phyloP scores from a whole-genome alignment of 2,113 vertebrate species.

The Paramisgurnus dabryanus region DNA sequence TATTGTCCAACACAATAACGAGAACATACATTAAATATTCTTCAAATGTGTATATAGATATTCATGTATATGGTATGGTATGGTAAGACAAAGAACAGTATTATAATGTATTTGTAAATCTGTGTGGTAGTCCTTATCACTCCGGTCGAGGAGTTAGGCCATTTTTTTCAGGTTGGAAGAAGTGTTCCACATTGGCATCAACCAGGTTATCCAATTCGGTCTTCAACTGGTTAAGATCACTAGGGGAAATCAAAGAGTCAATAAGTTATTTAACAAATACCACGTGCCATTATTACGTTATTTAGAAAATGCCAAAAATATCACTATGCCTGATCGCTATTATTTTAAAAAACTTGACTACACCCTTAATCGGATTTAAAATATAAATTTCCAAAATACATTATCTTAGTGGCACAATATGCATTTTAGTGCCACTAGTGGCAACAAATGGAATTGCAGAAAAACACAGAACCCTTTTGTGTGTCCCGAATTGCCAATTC shows the following conservation, averaged over 20 bases:
- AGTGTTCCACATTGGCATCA: constrained; percentile 85
- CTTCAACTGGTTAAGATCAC: constrained; percentile 84
- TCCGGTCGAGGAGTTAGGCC: constrained; percentile 83
- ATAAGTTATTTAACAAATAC: background rate
- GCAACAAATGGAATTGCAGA: background rate
- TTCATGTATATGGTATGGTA: background rate
- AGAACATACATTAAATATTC: background rate
- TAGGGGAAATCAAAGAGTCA: constrained; percentile 57
- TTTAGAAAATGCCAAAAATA: background rate
- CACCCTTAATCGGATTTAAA: too few relatives aligned
- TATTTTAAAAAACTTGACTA: too few relatives aligned
- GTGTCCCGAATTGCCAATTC: too few relatives aligned
- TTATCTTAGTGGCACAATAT: background rate
- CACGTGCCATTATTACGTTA: background rate
- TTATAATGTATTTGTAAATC: background rate
- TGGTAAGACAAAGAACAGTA: background rate
- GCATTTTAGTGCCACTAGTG: background rate
- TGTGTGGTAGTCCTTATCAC: constrained; percentile 58
- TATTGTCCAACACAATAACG: too few relatives aligned
- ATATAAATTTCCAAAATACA: too few relatives aligned
- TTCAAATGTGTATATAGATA: background rate
- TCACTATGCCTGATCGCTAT: too few relatives aligned
- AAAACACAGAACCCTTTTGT: background rate
- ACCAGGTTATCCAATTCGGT: constrained; percentile 86
- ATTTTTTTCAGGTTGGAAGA: constrained; percentile 93